These are phyloP conservation scores for Onthophagus sagittarius DNA, from an alignment of 2,888 invertebrate species.

Conservation along the genomic window DNA sequence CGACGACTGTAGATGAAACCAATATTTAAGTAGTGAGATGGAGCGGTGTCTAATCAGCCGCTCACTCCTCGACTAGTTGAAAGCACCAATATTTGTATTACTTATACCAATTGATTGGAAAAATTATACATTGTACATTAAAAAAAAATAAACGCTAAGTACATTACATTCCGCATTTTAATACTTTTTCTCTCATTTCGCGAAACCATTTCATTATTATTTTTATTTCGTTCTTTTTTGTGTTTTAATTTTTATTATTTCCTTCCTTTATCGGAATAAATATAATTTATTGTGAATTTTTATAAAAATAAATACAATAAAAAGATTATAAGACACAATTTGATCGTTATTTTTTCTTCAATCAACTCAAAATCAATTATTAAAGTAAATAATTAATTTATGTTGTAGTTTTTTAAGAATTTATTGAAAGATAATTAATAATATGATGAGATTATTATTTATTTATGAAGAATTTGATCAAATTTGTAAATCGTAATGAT, in stretches of 20 bases:
- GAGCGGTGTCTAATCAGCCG: constrained; percentile 35
- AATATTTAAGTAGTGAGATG: constrained; percentile 33
- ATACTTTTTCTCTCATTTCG: background rate
- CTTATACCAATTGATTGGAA: constrained; percentile 36
- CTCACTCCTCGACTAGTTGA: constrained; percentile 44
- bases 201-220: background rate
- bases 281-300: background rate
- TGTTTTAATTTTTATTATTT: background rate
- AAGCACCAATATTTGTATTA: constrained; percentile 50
- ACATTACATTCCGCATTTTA: constrained; percentile 31
- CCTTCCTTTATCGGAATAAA: background rate
- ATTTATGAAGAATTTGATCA: too few relatives aligned
- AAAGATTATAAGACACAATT: background rate
- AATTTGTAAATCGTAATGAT: too few relatives aligned
- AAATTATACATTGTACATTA: constrained; percentile 42
- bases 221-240: background rate
- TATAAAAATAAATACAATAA: background rate
- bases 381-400: too few relatives aligned
- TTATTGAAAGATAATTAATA: too few relatives aligned
- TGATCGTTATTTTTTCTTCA: too few relatives aligned
- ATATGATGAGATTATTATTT: too few relatives aligned
- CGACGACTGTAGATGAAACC: constrained; percentile 38
- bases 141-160: constrained; percentile 39
- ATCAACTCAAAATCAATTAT: too few relatives aligned
- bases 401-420: too few relatives aligned